Percentiles rank a stretch among this genome's conserved stretches.
phyloP scores from a whole-genome alignment of 1,140 invertebrate species.

The Scylla paramamosain region DNA sequence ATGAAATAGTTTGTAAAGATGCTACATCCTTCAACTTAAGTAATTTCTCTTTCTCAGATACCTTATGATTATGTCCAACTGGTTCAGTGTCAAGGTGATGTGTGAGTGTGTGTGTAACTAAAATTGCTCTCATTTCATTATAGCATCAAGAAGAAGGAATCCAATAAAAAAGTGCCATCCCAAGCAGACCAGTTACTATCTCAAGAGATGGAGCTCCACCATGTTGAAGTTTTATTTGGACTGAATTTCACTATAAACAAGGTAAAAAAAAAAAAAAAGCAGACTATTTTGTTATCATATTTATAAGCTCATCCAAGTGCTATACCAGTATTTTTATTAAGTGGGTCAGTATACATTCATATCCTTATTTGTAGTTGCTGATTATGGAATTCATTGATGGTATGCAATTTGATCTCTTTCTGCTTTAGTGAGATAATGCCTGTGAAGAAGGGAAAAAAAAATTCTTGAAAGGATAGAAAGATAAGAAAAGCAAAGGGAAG shows the following conservation, averaged over 20 bases:
- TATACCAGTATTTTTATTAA: not conserved
- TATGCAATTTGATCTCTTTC: not conserved
- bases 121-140: not conserved
- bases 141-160: slow-evolving; percentile 4
- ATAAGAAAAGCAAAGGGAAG: too few relatives aligned
- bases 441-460: too few relatives aligned
- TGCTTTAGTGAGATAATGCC: too few relatives aligned
- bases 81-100: too few relatives aligned
- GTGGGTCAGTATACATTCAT: not conserved
- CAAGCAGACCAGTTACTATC: slow-evolving; percentile 35
- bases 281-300: not conserved
- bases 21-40: too few relatives aligned
- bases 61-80: too few relatives aligned
- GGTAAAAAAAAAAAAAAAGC: slow-evolving; percentile 67
- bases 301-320: not conserved
- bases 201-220: slow-evolving; percentile 26
- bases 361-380: not conserved
- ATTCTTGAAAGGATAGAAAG: too few relatives aligned
- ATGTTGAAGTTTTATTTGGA: slow-evolving; percentile 73
- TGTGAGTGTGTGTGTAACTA: too few relatives aligned
- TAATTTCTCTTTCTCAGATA: too few relatives aligned
- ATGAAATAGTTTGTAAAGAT: too few relatives aligned
- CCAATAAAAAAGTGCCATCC: not conserved
- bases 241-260: slow-evolving; percentile 79
- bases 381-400: not conserved